These are phyloP conservation scores for Kryptopterus vitreolus DNA, from an alignment of 2,797 vertebrate genomes.

Conservation along the genomic window DNA sequence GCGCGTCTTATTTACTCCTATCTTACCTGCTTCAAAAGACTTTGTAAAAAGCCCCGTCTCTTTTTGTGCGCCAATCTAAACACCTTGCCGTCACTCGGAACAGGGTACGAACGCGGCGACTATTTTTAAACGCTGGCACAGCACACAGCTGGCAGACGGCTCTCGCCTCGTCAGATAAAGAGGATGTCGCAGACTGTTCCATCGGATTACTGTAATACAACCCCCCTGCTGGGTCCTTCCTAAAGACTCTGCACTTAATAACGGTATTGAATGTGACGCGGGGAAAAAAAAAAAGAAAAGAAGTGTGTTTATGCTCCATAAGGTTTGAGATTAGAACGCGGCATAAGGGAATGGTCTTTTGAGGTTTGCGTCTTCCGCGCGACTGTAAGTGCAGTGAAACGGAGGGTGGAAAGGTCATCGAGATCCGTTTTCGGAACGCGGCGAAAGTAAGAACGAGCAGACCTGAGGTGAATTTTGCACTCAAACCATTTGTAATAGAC, in stretches of 20 bases:
- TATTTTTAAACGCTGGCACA: slow-evolving; percentile 36
- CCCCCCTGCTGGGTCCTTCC: slow-evolving; percentile 34
- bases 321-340: slow-evolving; percentile 12
- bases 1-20: not conserved
- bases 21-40: slow-evolving; percentile 14
- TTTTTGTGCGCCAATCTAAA: slow-evolving; percentile 29
- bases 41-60: slow-evolving; percentile 17
- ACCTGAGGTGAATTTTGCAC: not conserved
- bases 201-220: slow-evolving; percentile 40
- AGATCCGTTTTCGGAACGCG: slow-evolving; percentile 16
- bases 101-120: slow-evolving; percentile 24
- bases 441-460: slow-evolving; percentile 5
- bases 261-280: slow-evolving; percentile 41
- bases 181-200: slow-evolving; percentile 39
- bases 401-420: slow-evolving; percentile 2
- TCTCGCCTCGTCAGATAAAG: slow-evolving; percentile 42
- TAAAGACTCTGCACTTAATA: slow-evolving; percentile 28
- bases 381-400: not conserved
- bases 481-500: not conserved
- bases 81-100: slow-evolving; percentile 25
- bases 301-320: slow-evolving; percentile 36
- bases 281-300: slow-evolving; percentile 5
- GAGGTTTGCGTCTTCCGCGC: not conserved
- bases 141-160: slow-evolving; percentile 34
- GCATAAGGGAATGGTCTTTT: slow-evolving; percentile 4